Evolutionary conservation across 2,113 vertebrate genomes (phyloP).

Genomic region (Circaetus gallicus): DNA sequence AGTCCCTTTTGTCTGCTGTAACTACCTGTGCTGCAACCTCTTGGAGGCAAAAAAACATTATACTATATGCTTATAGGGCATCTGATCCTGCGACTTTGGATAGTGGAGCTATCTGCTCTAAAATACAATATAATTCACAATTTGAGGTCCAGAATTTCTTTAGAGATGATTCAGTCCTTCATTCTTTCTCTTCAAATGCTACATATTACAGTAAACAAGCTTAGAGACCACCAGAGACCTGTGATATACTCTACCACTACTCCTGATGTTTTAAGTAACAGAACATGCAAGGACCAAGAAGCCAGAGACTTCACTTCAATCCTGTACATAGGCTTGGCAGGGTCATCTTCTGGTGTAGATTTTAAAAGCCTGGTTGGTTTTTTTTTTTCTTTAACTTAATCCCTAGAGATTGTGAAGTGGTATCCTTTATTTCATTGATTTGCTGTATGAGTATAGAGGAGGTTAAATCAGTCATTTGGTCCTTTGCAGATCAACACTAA

Average conservation of each 20-base stretch:
- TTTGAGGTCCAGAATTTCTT: not conserved
- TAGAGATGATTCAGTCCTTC: not conserved
- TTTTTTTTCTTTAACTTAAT: not conserved
- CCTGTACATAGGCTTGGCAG: accelerated
- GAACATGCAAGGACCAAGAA: not conserved
- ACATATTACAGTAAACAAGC: not conserved
- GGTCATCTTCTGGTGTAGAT: not conserved
- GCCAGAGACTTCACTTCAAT: not conserved
- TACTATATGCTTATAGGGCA: not conserved
- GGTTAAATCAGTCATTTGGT: not conserved
- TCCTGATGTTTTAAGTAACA: not conserved
- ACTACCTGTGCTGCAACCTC: not conserved
- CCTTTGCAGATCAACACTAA: not conserved
- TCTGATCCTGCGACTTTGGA: not conserved
- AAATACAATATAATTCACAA: not conserved
- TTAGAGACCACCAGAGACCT: not conserved
- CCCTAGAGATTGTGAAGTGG: not conserved
- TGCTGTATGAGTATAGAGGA: not conserved
- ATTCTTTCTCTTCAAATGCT: not conserved
- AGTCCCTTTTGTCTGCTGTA: not conserved
- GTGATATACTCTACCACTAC: not conserved
- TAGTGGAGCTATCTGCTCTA: not conserved
- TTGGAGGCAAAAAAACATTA: not conserved
- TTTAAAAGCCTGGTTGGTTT: not conserved
- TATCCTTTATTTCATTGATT: not conserved